Evolutionary conservation across 2,888 invertebrate genomes (phyloP), one percentile per base, ranked within the genome.

Genomic region (Dichetophora obliterata): DNA sequence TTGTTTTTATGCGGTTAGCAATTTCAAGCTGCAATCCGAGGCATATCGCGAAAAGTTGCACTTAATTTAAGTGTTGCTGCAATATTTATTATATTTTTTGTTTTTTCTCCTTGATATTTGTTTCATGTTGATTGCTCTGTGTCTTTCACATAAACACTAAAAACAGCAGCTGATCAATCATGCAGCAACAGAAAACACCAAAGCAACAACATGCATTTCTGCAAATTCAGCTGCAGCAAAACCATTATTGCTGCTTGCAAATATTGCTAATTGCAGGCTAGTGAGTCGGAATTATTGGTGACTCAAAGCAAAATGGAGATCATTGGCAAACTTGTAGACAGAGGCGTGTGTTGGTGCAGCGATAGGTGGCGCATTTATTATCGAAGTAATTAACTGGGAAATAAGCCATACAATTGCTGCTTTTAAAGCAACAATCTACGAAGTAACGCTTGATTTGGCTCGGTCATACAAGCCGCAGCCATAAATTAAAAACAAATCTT

Each of bases 341-440:
- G 59, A 9, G n/a, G 22, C 22, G 24, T 59, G 11, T 11, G 14
- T 24, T 14, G 59, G 59, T 24, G 24, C 4, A 16, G 9, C n/a
- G n/a, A n/a, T n/a, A 14, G 59, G 27, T 8, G 27, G 9, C 6
- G 22, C n/a, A n/a, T 54, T 54, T n/a, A n/a, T 54, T 22, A 57
- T 48, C 48, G n/a, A 59, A 34, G 50, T 50, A 68, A 68, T 68
- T 50, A 68, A 68, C 24, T 50, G 48, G 24, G 24, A 68, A 68
- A 50, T 48, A 48, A 6, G 4, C 4, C 37, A 1, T 6, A 8
- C 43, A 43, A 43, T 43, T 43, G 11, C 14, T 43, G 43, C 11
- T 11, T 43, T 43, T 6, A 11, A 43, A 43, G 14, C 6, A 11
- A 43, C 43, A 43, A 3, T 11, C 37, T 11, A 43, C 43, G 11